Evolutionary conservation across 2,113 vertebrate genomes (phyloP).

Genomic region (Bubalus kerabau): DNA sequence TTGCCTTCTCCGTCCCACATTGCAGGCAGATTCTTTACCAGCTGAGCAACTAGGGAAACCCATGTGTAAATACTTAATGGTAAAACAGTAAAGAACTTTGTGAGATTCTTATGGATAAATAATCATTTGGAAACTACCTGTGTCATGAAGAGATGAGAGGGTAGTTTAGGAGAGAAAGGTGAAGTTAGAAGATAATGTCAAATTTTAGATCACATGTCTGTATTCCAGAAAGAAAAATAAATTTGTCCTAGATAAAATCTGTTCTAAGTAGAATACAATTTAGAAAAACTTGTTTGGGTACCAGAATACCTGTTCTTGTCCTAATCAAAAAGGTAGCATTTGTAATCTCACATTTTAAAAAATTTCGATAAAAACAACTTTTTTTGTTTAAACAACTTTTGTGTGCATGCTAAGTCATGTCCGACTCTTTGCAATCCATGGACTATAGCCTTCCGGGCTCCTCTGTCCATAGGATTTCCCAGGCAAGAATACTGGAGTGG

Average conservation of each 20-base stretch:
- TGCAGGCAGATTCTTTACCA: background rate
- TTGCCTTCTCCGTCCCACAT: background rate
- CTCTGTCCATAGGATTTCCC: background rate
- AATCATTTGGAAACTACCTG: background rate
- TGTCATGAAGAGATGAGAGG: background rate
- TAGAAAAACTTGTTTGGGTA: slow-evolving; percentile 1
- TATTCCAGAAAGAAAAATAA: background rate
- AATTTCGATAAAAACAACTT: background rate
- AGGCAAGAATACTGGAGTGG: background rate
- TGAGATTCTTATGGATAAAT: background rate
- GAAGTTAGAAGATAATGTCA: background rate
- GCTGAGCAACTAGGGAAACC: background rate
- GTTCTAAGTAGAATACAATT: background rate
- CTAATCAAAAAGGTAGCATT: background rate
- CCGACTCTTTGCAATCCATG: background rate
- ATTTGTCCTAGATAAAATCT: background rate
- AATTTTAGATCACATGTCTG: background rate
- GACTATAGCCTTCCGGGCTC: background rate
- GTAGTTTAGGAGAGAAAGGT: background rate
- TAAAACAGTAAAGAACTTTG: background rate
- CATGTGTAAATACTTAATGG: background rate
- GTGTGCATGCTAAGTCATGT: background rate
- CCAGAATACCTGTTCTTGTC: background rate
- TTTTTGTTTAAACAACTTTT: background rate
- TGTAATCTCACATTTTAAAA: background rate